Evolutionary conservation across 2,113 vertebrate genomes (phyloP), one percentile per base, ranked within the genome.

Genomic region (Porphyrio hochstetteri): DNA sequence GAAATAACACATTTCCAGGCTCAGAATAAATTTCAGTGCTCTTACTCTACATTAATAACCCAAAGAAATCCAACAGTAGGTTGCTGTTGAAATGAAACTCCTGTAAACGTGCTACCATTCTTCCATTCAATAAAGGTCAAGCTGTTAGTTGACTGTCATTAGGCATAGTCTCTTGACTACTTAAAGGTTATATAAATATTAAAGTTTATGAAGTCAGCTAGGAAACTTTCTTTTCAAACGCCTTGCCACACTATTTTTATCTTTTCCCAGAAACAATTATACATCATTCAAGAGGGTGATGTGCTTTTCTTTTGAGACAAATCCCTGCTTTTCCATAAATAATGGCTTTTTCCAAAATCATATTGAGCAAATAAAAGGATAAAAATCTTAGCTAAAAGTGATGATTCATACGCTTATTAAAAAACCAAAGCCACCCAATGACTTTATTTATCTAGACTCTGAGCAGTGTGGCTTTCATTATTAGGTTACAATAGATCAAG

Each of bases 401-500:
- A 95, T 88, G 74, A 96, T 90, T 96, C 52, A 14, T 72, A 94
- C 70, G 86, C 87, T 92, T 96, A 96, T 90, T 90, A 55, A 92
- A 94, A 85, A 77, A 11, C 8, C 40, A 93, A 96, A 97, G 42
- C 65, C 60, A 95, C 52, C 9, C 46, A 91, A 95, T 97, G 93
- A 96, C 31, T 80, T 95, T 92, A 96, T 97, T 98, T 97, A 97
- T 97, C 92, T 91, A 96, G 93, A 68, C 92, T 97, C 72, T 88
- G 96, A 97, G 96, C 91, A 92, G 88, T 86, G 95, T 95, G 88
- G 93, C 75, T 98, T 98, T 98, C 96, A 97, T 98, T 98, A 98
- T 98, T 97, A 97, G 94, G 96, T 97, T 98, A 98, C 97, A 98
- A 98, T 96, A 96, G 96, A 98, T 98, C 97, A 98, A 98, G 97